Conservation (phyloP, 2,113 vertebrate species). For the Orientallactaga bullata region DNA sequence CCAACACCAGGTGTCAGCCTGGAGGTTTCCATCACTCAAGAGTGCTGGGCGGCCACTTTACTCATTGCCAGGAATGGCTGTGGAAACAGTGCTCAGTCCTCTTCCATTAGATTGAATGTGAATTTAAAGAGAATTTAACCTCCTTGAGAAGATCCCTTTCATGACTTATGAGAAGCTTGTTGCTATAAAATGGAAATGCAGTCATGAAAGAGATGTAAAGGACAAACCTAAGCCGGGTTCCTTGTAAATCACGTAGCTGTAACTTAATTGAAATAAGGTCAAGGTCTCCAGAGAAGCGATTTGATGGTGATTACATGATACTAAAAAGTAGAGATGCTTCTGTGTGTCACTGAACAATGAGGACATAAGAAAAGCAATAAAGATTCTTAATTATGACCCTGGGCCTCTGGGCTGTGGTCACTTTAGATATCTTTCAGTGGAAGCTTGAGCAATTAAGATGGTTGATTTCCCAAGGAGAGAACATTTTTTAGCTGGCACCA, state of each 20-base stretch:
- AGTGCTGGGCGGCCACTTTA: not conserved
- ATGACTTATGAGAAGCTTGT: constrained; percentile 49
- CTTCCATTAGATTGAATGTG: constrained; percentile 23
- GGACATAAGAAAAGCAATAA: constrained; percentile 46
- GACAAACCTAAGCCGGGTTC: not conserved
- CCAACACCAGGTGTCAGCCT: not conserved
- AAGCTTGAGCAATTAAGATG: constrained; percentile 62
- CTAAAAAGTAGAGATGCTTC: constrained; percentile 42
- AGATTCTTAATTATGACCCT: constrained; percentile 57
- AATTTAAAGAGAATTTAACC: constrained; percentile 29
- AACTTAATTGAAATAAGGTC: constrained; percentile 42
- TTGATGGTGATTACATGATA: constrained; percentile 35
- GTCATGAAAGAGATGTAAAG: constrained; percentile 28
- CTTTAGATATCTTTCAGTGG: constrained; percentile 48
- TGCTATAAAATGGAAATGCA: constrained; percentile 56
- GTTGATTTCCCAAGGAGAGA: constrained; percentile 52
- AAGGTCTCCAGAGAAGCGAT: constrained; percentile 54
- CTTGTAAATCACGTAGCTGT: constrained; percentile 46
- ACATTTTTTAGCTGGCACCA: constrained; percentile 46
- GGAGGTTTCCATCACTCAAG: not conserved
- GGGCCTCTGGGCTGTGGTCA: constrained; percentile 57
- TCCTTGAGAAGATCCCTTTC: constrained; percentile 59
- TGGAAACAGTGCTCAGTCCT: not conserved
- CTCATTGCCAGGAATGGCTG: not conserved
- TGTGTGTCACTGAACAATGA: constrained; percentile 57